Percentiles rank a stretch among this genome's conserved stretches.
These are phyloP conservation scores for Antechinus flavipes DNA, from an alignment of 2,113 vertebrate species.

Conservation along the genomic window DNA sequence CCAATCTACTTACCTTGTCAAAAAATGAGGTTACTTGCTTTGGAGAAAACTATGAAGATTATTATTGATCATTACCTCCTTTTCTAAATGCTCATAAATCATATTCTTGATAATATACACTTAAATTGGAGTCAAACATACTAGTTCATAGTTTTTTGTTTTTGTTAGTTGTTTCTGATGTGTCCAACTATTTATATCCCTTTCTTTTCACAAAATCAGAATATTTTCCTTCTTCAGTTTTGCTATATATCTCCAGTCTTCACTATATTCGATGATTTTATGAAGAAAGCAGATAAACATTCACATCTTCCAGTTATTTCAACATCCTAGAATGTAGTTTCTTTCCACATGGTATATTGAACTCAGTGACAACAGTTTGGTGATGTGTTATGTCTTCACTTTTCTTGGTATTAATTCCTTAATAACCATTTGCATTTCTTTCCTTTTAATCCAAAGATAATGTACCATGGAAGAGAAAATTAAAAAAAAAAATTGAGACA, in stretches of 20 bases:
- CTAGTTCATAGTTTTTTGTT: neutral
- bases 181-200: neutral
- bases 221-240: neutral
- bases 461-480: neutral
- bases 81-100: neutral
- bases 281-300: neutral
- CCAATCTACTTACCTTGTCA: neutral
- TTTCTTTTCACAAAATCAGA: neutral
- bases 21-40: neutral
- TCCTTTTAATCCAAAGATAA: neutral
- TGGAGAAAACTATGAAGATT: neutral
- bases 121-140: neutral
- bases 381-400: neutral
- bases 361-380: neutral
- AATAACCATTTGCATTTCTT: neutral
- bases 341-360: neutral
- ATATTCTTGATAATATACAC: neutral
- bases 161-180: neutral
- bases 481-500: neutral
- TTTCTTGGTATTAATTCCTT: neutral
- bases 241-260: neutral
- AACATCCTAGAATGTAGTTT: neutral
- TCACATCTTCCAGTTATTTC: neutral
- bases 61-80: neutral
- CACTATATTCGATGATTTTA: neutral